Percentiles rank a stretch among this genome's conserved stretches.
These are phyloP conservation scores for Sprattus sprattus DNA, from an alignment of 2,113 vertebrate genomes.

Conservation along the genomic window DNA sequence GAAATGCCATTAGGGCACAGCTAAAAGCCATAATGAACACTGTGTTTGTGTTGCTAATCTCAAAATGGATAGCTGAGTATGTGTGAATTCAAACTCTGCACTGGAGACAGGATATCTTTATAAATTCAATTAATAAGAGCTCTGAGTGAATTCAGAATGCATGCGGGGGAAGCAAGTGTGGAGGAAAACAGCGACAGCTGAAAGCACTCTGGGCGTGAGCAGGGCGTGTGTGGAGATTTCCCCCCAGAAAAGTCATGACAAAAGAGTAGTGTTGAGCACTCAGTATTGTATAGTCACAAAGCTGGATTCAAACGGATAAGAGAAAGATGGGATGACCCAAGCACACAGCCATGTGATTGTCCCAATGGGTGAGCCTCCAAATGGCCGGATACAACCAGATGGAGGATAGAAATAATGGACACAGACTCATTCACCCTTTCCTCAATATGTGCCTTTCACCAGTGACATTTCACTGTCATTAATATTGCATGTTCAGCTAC, in stretches of 20 bases:
- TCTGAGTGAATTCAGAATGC: not conserved
- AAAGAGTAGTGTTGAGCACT: slow-evolving; percentile 30
- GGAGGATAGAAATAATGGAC: slow-evolving; percentile 26
- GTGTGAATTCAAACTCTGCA: not conserved
- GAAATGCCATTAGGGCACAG: not conserved
- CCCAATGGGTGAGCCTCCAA: slow-evolving; percentile 4
- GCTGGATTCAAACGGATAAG: slow-evolving; percentile 19
- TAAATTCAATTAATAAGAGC: not conserved
- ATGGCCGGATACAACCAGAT: slow-evolving; percentile 35
- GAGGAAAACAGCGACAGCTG: not conserved
- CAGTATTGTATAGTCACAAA: not conserved
- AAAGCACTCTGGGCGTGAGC: slow-evolving; percentile 1
- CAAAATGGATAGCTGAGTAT: not conserved
- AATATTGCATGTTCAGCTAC: slow-evolving; percentile 63
- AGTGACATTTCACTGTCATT: slow-evolving; percentile 68
- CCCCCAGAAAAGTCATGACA: slow-evolving; percentile 9
- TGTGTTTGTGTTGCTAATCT: not conserved
- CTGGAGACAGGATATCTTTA: not conserved
- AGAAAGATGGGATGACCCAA: not conserved
- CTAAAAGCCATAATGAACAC: not conserved
- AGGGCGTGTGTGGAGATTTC: not conserved
- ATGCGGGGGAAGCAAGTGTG: not conserved
- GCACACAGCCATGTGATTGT: slow-evolving; percentile 39
- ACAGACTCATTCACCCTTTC: slow-evolving; percentile 62
- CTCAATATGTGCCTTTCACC: slow-evolving; percentile 70